phyloP scores from a whole-genome alignment of 2,888 invertebrate genomes.

The Torymus texanus region DNA sequence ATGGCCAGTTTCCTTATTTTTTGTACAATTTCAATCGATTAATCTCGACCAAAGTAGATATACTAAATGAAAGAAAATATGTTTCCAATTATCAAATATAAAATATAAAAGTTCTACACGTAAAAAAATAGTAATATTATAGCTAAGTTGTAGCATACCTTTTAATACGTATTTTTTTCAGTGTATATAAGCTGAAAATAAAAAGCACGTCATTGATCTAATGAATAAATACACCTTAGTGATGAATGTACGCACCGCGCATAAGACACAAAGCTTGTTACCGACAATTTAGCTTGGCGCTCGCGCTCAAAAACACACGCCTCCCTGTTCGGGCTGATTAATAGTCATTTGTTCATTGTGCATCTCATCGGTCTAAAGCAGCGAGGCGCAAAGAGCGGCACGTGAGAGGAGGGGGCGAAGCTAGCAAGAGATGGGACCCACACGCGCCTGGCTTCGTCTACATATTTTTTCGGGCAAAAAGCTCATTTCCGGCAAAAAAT shows the following conservation, averaged over 20 bases:
- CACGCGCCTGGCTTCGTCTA: neutral
- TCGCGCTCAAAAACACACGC: slow-evolving; percentile 10
- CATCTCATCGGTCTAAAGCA: slow-evolving; percentile 21
- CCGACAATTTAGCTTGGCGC: slow-evolving; percentile 22
- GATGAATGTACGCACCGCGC: neutral
- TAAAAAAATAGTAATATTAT: too few species aligned
- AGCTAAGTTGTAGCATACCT: too few species aligned
- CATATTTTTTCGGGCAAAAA: slow-evolving; percentile 35
- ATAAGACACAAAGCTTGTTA: slow-evolving; percentile 6
- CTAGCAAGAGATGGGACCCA: neutral
- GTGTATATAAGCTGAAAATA: too few species aligned
- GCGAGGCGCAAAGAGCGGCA: neutral
- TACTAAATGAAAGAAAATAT: too few species aligned
- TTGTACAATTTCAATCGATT: too few species aligned
- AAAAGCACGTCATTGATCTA: too few species aligned
- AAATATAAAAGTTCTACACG: too few species aligned
- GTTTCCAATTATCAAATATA: too few species aligned
- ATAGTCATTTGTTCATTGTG: slow-evolving; percentile 50
- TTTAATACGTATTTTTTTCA: too few species aligned
- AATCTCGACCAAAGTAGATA: too few species aligned
- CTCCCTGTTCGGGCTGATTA: slow-evolving; percentile 40
- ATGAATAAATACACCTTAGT: slow-evolving; percentile 10
- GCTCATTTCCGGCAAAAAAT: slow-evolving; percentile 53
- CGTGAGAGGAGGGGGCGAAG: neutral
- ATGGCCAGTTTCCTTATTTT: too few species aligned